phyloP scores from a whole-genome alignment of 1,140 invertebrate species.

The Geopemphigus sp. region DNA sequence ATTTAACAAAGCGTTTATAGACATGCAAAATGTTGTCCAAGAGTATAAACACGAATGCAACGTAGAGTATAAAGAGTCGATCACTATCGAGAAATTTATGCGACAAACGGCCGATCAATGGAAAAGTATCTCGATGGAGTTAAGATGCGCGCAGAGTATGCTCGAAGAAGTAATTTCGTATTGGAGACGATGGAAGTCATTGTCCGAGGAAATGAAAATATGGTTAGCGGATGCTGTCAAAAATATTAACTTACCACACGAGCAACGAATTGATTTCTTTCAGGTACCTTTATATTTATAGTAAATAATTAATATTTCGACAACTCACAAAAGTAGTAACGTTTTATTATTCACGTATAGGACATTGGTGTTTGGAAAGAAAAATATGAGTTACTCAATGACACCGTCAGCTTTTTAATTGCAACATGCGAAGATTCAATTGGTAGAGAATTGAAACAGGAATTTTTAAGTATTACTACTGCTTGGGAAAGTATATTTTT shows the following conservation, averaged over 20 bases:
- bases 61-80: conserved; percentile 69
- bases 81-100: conserved; percentile 79
- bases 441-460: conserved; percentile 72
- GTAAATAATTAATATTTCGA: background rate
- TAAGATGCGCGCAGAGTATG: conserved; percentile 84
- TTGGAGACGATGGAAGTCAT: conserved; percentile 79
- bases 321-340: background rate
- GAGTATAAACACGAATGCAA: conserved; percentile 77
- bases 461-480: conserved; percentile 67
- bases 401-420: conserved; percentile 83
- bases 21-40: conserved; percentile 87
- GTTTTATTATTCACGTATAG: conserved; percentile 63
- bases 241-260: conserved; percentile 73
- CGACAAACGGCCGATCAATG: conserved; percentile 81
- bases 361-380: conserved; percentile 88
- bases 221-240: conserved; percentile 81
- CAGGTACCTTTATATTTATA: conserved; percentile 54
- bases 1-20: conserved; percentile 86
- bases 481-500: conserved; percentile 80
- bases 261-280: conserved; percentile 79
- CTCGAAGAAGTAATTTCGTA: conserved; percentile 83
- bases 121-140: conserved; percentile 84
- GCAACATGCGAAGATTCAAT: conserved; percentile 82
- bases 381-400: conserved; percentile 76
- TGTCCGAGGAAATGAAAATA: conserved; percentile 70